These are phyloP conservation scores for Sorex maritimensis DNA, from an alignment of 2,797 vertebrate genomes.

Conservation along the genomic window DNA sequence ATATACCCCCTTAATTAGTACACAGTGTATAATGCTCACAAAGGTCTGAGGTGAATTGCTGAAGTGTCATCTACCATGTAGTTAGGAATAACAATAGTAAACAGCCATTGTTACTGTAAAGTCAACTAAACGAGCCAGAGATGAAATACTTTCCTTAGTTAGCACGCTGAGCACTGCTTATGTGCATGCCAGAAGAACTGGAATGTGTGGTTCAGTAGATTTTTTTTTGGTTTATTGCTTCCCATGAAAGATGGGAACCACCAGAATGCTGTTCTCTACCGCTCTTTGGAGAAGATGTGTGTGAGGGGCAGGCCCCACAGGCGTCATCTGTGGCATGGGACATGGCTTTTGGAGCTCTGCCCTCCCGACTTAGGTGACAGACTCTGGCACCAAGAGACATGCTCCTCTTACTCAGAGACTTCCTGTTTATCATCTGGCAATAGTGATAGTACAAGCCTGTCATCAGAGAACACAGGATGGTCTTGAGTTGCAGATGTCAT, in stretches of 20 bases:
- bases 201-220: neutral
- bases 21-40: neutral
- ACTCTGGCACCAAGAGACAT: neutral
- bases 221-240: slow-evolving; percentile 16
- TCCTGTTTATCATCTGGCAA: slow-evolving; percentile 24
- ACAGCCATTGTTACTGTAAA: neutral
- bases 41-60: neutral
- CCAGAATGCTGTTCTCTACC: neutral
- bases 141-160: slow-evolving; percentile 42
- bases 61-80: neutral
- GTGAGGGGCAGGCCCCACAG: rapidly evolving
- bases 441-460: neutral
- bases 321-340: neutral
- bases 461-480: neutral
- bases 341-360: neutral
- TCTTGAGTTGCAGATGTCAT: neutral
- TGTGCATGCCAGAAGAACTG: neutral
- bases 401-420: neutral
- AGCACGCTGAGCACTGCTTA: neutral
- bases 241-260: neutral
- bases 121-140: neutral
- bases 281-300: neutral
- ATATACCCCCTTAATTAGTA: neutral
- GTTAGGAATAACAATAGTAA: neutral
- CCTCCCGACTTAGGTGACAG: neutral